Evolutionary conservation across 2,113 vertebrate species (phyloP), one percentile per base, ranked within the genome.

Genomic region (Sisor rabdophorus): DNA sequence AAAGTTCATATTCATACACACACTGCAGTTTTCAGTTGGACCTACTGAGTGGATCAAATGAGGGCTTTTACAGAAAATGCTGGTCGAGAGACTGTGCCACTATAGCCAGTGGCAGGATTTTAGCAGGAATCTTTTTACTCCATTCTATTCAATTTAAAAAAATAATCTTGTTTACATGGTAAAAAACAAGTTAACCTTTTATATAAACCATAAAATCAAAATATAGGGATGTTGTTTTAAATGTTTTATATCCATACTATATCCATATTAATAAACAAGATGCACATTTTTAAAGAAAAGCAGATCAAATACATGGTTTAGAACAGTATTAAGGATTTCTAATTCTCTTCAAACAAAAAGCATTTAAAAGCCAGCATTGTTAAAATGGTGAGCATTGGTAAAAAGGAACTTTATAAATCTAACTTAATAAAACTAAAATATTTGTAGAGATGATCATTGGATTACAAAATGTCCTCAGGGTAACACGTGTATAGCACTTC

Each of bases 1-100:
- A 89, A 90, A 88, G 89, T 89, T 91, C 89, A 36, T 10, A 48
- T 26, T 73, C 52, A 44, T 7, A 48, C 26, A 74, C 47, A 30
- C 61, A 75, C 28, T 68, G 44, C 48, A 65, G 54, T 75, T 69
- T 26, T 73, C 44, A 76, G 47, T 55, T 24, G 11, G 69, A 76
- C 53, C 56, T 63, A 30, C 59, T 55, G 50, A 63, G 19, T 63
- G 26, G 50, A 65, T 22, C 22, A 19, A 73, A 61, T n/a, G 65
- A 64, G 24, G 44, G 44, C 19, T 52, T 28, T 47, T 36, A 69
- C n/a, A 74, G 32, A 73, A 71, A n/a, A 36, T 69, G 65, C 26
- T 77, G 75, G 28, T 67, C 50, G 52, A 75, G 11, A 50, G 11
- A 53, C 26, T 71, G 44, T n/a, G 26, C 75, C 50, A 22, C 50